Evolutionary conservation across 35 echinoderm and acorn worm species (phyloP).

Genomic region (Apostichopus parvimensis): DNA sequence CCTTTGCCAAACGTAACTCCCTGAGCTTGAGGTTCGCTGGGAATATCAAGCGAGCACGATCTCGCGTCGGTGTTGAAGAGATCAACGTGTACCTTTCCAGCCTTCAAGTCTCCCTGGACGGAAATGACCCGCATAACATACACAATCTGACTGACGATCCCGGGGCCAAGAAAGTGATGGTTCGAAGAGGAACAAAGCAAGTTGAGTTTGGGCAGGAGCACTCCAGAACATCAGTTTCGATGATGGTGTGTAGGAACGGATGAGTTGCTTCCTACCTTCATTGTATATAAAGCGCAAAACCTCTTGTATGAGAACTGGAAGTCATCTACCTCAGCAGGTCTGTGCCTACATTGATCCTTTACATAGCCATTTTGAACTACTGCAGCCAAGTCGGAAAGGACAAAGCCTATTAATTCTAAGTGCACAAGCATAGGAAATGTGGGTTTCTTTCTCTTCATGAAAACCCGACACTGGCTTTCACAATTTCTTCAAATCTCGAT

Average conservation of each 20-base stretch:
- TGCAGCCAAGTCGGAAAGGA: not conserved
- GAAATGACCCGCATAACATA: conserved; percentile 20
- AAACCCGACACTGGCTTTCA: conserved; percentile 21
- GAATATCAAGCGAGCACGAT: conserved; percentile 36
- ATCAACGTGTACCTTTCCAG: conserved; percentile 42
- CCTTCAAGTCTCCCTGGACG: conserved; percentile 15
- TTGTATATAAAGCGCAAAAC: conserved; percentile 47
- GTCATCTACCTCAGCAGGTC: conserved; percentile 29
- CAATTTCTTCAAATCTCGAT: conserved; percentile 31
- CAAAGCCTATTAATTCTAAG: conserved; percentile 43
- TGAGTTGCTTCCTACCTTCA: conserved; percentile 26
- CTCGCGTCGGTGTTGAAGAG: conserved; percentile 18
- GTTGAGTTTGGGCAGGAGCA: conserved; percentile 7
- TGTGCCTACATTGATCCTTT: not conserved
- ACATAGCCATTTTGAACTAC: not conserved
- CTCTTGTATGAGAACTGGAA: not conserved
- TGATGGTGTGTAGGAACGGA: conserved; percentile 8
- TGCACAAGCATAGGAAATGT: conserved; percentile 35
- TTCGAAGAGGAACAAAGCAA: conserved; percentile 23
- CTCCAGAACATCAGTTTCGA: conserved; percentile 7
- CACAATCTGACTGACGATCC: conserved; percentile 57
- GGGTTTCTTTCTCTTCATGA: conserved; percentile 35
- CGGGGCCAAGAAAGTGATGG: conserved; percentile 55
- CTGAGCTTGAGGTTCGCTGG: not conserved
- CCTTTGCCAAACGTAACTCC: conserved; percentile 34